Conservation (phyloP, 2,113 vertebrate genomes). For the Crotalus tigris region DNA sequence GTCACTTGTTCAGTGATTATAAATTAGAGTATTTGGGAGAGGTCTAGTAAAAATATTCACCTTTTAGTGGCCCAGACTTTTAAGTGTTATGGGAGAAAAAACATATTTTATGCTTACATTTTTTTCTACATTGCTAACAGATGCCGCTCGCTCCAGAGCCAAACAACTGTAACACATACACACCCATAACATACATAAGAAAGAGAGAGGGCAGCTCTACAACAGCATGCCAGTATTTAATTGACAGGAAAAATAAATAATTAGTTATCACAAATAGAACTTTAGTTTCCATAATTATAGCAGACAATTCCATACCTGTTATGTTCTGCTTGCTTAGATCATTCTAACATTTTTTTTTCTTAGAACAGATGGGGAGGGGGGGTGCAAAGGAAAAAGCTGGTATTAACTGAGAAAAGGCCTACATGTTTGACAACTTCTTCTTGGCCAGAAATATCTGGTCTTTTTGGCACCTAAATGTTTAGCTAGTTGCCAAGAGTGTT, state of each 20-base stretch:
- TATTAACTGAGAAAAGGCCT: slow-evolving; percentile 43
- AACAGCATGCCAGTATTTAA: slow-evolving; percentile 9
- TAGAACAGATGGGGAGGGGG: slow-evolving; percentile 21
- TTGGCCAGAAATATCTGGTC: slow-evolving; percentile 30
- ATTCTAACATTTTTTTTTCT: slow-evolving; percentile 32
- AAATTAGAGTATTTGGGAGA: slow-evolving; percentile 57
- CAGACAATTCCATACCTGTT: slow-evolving; percentile 22
- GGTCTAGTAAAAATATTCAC: slow-evolving; percentile 53
- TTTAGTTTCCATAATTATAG: slow-evolving; percentile 51
- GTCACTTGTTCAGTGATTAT: slow-evolving; percentile 56
- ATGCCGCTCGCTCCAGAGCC: slow-evolving; percentile 56
- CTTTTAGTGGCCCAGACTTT: slow-evolving; percentile 63
- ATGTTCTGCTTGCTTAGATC: slow-evolving; percentile 31
- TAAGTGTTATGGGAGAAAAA: slow-evolving; percentile 63
- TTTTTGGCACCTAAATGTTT: slow-evolving; percentile 27
- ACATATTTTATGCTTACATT: slow-evolving; percentile 50
- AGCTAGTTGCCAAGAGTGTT: slow-evolving; percentile 23
- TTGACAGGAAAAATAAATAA: slow-evolving; percentile 35
- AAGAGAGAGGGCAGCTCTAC: slow-evolving; percentile 10
- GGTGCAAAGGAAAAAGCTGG: slow-evolving; percentile 44
- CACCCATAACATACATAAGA: not conserved
- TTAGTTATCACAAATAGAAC: slow-evolving; percentile 40
- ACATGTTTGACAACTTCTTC: slow-evolving; percentile 37
- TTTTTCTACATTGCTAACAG: slow-evolving; percentile 67
- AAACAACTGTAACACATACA: slow-evolving; percentile 34